A percentile compares a stretch with the other conserved stretches of the same genome.
These are phyloP conservation scores for Aphelenchoides fujianensis DNA, from an alignment of 1,140 invertebrate genomes.

Conservation along the genomic window DNA sequence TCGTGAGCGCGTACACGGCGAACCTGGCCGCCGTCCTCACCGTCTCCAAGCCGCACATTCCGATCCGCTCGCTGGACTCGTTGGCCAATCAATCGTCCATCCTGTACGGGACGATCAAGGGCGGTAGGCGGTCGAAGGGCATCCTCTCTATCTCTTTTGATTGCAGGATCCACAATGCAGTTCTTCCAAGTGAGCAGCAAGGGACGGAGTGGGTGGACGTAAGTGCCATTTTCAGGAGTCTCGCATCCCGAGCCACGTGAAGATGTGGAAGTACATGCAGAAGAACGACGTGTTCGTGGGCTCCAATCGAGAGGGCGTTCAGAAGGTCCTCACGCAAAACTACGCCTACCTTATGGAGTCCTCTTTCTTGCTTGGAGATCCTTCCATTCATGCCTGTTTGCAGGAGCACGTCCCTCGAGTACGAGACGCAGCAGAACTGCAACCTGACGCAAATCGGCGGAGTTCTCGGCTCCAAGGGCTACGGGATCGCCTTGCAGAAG, in stretches of 20 bases:
- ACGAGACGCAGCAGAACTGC: slow-evolving; percentile 88
- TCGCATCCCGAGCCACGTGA: slow-evolving; percentile 48
- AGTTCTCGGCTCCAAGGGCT: slow-evolving; percentile 82
- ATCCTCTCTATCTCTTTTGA: slow-evolving; percentile 68
- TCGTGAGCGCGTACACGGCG: slow-evolving; percentile 94
- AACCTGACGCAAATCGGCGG: slow-evolving; percentile 96
- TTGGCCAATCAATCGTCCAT: slow-evolving; percentile 91
- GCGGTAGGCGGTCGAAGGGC: slow-evolving; percentile 69
- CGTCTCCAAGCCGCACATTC: slow-evolving; percentile 82
- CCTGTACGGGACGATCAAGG: slow-evolving; percentile 82
- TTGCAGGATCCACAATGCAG: slow-evolving; percentile 73
- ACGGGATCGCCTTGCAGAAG: slow-evolving; percentile 67
- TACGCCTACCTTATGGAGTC: slow-evolving; percentile 99
- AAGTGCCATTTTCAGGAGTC: slow-evolving; percentile 63
- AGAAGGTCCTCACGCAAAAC: slow-evolving; percentile 78
- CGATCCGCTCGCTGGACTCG: slow-evolving; percentile 89
- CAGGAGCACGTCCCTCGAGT: slow-evolving; percentile 96
- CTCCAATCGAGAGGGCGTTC: slow-evolving; percentile 82
- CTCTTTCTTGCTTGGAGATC: slow-evolving; percentile 33
- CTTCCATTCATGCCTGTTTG: too few relatives aligned
- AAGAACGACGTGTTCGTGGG: slow-evolving; percentile 80
- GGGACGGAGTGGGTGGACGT: background rate
- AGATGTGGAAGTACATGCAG: slow-evolving; percentile 95
- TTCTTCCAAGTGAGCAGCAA: slow-evolving; percentile 47
- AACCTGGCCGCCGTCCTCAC: slow-evolving; percentile 96